These are phyloP conservation scores for Brachionus calyciflorus DNA, from an alignment of 1,140 invertebrate genomes.

Conservation along the genomic window DNA sequence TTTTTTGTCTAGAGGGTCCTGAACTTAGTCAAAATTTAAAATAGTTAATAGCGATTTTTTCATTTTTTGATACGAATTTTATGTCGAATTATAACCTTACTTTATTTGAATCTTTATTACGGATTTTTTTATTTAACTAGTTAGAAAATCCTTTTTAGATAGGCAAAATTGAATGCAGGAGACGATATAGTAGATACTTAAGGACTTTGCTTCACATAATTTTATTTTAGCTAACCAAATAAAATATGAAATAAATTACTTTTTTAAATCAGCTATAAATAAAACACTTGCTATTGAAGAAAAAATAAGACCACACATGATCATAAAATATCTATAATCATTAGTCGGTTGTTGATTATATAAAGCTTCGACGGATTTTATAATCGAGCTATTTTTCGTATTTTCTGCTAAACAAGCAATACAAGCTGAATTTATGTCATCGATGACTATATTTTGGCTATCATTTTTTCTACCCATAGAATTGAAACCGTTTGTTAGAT, in stretches of 20 bases:
- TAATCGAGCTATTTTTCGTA: background rate
- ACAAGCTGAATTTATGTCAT: slow-evolving; percentile 23
- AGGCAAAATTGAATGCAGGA: no score
- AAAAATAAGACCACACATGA: slow-evolving; percentile 9
- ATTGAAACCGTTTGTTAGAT: background rate
- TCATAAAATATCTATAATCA: background rate
- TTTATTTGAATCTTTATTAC: no score
- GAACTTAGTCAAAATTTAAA: no score
- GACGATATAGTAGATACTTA: no score
- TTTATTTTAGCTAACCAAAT: no score
- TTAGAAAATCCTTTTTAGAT: no score
- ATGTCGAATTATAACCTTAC: no score
- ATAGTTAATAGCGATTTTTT: no score
- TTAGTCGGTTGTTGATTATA: background rate
- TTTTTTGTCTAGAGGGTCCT: no score
- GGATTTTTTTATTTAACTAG: no score
- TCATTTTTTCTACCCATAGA: background rate
- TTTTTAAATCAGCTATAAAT: slow-evolving; percentile 18
- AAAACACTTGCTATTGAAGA: slow-evolving; percentile 5
- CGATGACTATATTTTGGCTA: slow-evolving; percentile 2
- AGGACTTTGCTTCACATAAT: no score
- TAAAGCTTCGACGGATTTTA: background rate
- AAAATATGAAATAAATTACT: background rate
- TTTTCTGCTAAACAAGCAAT: slow-evolving; percentile 25
- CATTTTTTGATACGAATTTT: no score